phyloP scores from a whole-genome alignment of 2,888 invertebrate species.

The Nemurella pictetii region DNA sequence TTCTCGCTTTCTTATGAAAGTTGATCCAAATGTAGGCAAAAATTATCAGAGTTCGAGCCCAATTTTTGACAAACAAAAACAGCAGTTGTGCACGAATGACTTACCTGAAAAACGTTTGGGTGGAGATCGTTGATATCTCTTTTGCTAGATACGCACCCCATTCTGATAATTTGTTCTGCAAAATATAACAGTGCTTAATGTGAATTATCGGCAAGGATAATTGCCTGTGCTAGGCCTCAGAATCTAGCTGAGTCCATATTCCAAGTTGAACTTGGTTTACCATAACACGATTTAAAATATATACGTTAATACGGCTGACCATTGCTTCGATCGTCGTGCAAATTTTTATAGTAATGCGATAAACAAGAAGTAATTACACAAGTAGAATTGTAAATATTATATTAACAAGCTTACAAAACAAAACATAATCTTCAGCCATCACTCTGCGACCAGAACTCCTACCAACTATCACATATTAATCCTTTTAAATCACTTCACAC shows the following conservation, averaged over 20 bases:
- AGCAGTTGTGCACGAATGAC: neutral
- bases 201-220: neutral
- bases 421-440: conserved; percentile 9
- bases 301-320: too few species aligned
- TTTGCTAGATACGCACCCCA: conserved; percentile 82
- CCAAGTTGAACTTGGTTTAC: neutral
- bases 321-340: too few species aligned
- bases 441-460: neutral
- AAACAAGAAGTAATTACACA: neutral
- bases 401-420: neutral
- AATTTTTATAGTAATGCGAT: too few species aligned
- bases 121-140: conserved; percentile 73
- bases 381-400: neutral
- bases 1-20: too few species aligned
- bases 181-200: neutral
- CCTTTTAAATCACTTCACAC: neutral
- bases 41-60: too few species aligned
- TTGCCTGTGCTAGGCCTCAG: neutral
- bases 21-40: too few species aligned
- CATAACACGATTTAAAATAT: neutral
- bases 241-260: neutral
- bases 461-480: neutral
- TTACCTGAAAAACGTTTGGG: conserved; percentile 69
- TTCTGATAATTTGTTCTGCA: conserved; percentile 49
- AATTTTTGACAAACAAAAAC: too few species aligned